These are phyloP conservation scores for Choristoneura fumiferana DNA, from an alignment of 1,140 invertebrate species.

Conservation along the genomic window DNA sequence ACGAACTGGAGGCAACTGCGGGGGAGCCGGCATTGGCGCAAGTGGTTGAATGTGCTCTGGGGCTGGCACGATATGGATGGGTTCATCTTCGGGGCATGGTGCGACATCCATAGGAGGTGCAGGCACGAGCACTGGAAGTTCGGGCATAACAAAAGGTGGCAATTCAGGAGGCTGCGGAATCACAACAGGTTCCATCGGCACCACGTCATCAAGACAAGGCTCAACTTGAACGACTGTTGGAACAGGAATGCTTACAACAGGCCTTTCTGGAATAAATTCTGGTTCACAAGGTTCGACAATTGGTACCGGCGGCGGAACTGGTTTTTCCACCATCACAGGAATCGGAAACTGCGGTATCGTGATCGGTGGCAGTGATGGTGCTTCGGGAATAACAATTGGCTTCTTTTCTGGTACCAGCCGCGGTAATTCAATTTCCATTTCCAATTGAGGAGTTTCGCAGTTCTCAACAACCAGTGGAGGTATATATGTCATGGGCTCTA, in stretches of 20 bases:
- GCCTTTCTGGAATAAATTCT: not conserved
- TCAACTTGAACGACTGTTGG: not conserved
- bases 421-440: not conserved
- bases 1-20: not conserved
- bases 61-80: not conserved
- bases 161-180: not conserved
- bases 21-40: not conserved
- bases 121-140: not conserved
- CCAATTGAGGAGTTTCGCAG: not conserved
- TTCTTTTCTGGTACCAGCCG: not conserved
- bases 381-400: conserved; percentile 3
- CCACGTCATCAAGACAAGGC: too few relatives aligned
- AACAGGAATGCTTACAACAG: not conserved
- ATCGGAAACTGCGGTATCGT: not conserved
- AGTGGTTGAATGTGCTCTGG: not conserved
- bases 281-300: not conserved
- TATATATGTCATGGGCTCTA: not conserved
- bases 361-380: conserved; percentile 14
- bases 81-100: not conserved
- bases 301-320: not conserved
- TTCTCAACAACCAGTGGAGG: conserved; percentile 7
- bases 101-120: not conserved
- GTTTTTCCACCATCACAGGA: conserved; percentile 2
- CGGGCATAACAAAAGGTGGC: not conserved
- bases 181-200: not conserved